These are phyloP conservation scores for Glyphotaelius pellucidus DNA, from an alignment of 2,888 invertebrate species.

Conservation along the genomic window DNA sequence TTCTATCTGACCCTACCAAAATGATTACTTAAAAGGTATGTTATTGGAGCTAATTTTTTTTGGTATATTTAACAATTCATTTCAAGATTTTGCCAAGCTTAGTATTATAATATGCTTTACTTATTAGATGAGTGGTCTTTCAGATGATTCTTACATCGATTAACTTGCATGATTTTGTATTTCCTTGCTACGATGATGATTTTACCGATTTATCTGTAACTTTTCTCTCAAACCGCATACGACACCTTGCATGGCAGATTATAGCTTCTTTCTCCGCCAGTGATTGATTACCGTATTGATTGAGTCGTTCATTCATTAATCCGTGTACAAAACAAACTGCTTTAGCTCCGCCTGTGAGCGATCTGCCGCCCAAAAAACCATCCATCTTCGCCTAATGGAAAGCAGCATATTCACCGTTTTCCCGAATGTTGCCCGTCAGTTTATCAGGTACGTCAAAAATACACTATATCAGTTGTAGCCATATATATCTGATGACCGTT, in stretches of 20 bases:
- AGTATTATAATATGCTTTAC: too few species aligned
- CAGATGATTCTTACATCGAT: background rate
- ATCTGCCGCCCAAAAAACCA: constrained; percentile 44
- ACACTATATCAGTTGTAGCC: too few species aligned
- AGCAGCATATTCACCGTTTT: constrained; percentile 47
- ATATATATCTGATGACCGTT: background rate
- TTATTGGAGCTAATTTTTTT: too few species aligned
- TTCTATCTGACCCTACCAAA: background rate
- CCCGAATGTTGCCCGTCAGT: constrained; percentile 46
- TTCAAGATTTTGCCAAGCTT: too few species aligned
- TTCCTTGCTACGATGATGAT: background rate
- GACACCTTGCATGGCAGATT: background rate
- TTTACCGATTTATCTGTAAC: background rate
- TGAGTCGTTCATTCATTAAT: constrained; percentile 60
- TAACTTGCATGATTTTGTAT: background rate
- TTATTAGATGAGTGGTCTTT: background rate
- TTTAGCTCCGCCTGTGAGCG: constrained; percentile 49
- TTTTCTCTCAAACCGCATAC: background rate
- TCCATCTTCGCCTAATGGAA: constrained; percentile 28
- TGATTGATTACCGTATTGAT: constrained; percentile 62
- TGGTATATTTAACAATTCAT: too few species aligned
- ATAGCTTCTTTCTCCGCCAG: background rate
- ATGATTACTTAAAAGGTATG: background rate
- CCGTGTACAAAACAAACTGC: constrained; percentile 47
- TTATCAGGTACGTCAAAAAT: background rate